Conservation (phyloP, 2,113 vertebrate species). For the Etia nguti region DNA sequence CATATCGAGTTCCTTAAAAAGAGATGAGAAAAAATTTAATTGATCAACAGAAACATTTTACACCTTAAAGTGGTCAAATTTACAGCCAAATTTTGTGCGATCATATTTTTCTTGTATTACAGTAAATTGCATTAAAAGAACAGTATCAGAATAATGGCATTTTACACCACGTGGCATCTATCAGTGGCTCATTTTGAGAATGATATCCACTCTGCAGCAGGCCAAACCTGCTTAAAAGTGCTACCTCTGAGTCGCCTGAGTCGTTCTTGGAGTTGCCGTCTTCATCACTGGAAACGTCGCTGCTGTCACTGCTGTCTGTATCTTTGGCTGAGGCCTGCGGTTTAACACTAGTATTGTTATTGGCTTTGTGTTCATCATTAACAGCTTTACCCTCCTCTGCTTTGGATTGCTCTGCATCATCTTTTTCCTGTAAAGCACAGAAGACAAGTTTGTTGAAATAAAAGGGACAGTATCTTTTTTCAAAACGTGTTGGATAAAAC, state of each 20-base stretch:
- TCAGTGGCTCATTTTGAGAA: background rate
- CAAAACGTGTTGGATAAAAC: background rate
- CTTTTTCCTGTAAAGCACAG: slow-evolving; percentile 6
- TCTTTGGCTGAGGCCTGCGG: background rate
- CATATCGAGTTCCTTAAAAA: slow-evolving; percentile 55
- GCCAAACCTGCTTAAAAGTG: background rate
- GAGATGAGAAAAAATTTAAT: background rate
- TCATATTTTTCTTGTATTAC: background rate
- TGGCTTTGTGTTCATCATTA: background rate
- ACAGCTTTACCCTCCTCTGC: background rate
- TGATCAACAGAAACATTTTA: background rate
- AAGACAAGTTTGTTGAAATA: background rate
- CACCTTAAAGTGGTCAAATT: background rate
- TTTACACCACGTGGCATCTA: background rate
- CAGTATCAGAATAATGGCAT: background rate
- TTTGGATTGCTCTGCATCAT: background rate
- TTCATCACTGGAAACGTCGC: slow-evolving; percentile 18
- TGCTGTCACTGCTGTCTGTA: slow-evolving; percentile 15
- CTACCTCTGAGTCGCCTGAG: slow-evolving; percentile 23
- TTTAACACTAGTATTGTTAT: background rate
- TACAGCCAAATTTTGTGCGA: background rate
- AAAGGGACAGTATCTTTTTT: background rate
- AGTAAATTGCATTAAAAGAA: background rate
- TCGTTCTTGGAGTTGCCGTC: background rate
- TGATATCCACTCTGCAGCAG: background rate